These are phyloP conservation scores for Dioctria linearis DNA, from an alignment of 2,888 invertebrate species.

Conservation along the genomic window DNA sequence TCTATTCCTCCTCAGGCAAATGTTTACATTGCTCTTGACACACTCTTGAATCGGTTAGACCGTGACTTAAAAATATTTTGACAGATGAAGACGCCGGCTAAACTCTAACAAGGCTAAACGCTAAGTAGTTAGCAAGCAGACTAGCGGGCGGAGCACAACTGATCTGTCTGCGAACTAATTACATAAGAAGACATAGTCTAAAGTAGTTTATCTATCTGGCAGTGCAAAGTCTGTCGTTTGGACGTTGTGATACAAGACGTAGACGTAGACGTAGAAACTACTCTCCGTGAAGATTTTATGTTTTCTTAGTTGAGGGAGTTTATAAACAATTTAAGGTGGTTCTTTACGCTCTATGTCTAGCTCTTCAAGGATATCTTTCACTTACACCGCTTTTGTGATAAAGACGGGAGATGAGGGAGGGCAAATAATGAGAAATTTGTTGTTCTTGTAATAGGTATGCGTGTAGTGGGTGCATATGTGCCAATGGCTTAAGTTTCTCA, in stretches of 20 bases:
- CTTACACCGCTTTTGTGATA: neutral
- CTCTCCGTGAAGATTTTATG: neutral
- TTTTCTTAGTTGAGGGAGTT: constrained; percentile 37
- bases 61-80: constrained; percentile 51
- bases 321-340: constrained; percentile 44
- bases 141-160: constrained; percentile 25
- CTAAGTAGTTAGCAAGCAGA: constrained; percentile 28
- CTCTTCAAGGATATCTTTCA: constrained; percentile 30
- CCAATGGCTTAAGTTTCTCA: too few relatives aligned
- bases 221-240: neutral
- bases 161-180: constrained; percentile 48
- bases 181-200: constrained; percentile 38
- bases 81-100: constrained; percentile 51
- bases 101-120: constrained; percentile 21
- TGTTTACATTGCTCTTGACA: constrained; percentile 41
- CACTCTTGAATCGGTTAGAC: constrained; percentile 38
- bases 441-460: too few relatives aligned
- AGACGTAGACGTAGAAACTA: constrained; percentile 17
- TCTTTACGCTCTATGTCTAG: constrained; percentile 3
- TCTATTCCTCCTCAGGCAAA: constrained; percentile 2
- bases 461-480: too few relatives aligned
- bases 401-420: too few relatives aligned
- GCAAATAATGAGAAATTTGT: too few relatives aligned
- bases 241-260: neutral
- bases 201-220: constrained; percentile 20